Base-by-base conservation (phyloP, 2,113 vertebrate genomes). In the Amblyornis subalaris region DNA sequence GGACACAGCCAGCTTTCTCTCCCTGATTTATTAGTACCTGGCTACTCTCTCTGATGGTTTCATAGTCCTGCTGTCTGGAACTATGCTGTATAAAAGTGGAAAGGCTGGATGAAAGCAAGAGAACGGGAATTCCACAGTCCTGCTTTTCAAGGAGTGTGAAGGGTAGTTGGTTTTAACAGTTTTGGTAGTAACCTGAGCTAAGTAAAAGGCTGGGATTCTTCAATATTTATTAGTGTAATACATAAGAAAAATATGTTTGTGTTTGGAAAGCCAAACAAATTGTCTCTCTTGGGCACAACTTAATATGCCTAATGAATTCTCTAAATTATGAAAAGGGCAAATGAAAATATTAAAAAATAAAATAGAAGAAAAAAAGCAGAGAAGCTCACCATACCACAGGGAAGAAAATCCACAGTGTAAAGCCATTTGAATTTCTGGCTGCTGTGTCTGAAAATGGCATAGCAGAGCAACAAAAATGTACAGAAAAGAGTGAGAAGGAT, bases 221-320 rank as follows among this genome's bases (percentile, higher is more conserved):
- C 55, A 83, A 26, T 73, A 77, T 94, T 88, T 88, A 51, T 82
- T 89, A 29, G 33, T 28, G 26, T 28, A 82, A 77, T 60, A 60
- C 70, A 33, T 45, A 48, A 66, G 20, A 67, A 6, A 64, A 82
- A n/a, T 70, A 45, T 81, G 26, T 79, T 94, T 90, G 26, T 89
- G 58, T 75, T 86, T 85, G 45, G 10, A 75, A 91, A 84, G 53
- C 12, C 44, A 77, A 93, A 91, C 22, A 93, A 93, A 66, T 91
- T 65, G 7, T 89, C 29, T 95, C 58, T 94, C 72, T 82, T 93
- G 36, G 12, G 45, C n/a, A 57, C 62, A 85, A 83, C 38, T 86
- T 78, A 69, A 47, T 82, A 89, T 78, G 42, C 88, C 45, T 79
- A 83, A 95, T 88, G 53, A 91, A 89, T 89, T 78, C 18, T 70